Conservation (phyloP, 2,113 vertebrate genomes). For the Nyctereutes procyonoides region DNA sequence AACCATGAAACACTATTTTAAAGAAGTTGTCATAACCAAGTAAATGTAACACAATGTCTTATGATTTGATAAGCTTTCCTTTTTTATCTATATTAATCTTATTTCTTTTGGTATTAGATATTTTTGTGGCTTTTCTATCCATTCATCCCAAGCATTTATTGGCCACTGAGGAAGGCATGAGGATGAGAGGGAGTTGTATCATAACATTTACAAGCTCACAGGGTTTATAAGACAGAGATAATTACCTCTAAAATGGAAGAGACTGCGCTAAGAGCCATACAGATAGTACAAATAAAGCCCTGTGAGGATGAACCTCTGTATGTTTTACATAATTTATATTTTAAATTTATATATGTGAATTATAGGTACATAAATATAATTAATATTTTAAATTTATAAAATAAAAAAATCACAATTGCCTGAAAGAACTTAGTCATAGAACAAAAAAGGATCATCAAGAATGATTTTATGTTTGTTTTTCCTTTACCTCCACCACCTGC, state of each 20-base stretch:
- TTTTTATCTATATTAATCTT: background rate
- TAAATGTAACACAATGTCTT: background rate
- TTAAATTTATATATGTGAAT: background rate
- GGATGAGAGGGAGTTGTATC: background rate
- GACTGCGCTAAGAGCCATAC: background rate
- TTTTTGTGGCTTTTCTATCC: background rate
- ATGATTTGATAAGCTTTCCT: background rate
- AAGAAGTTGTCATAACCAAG: background rate
- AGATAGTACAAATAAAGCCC: background rate
- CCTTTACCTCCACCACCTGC: slow-evolving; percentile 93
- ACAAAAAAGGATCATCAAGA: background rate
- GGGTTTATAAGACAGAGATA: background rate
- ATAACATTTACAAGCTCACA: background rate
- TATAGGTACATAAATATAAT: background rate
- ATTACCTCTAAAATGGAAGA: background rate
- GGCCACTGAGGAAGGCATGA: background rate
- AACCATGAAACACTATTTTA: background rate
- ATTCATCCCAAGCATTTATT: background rate
- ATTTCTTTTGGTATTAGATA: background rate
- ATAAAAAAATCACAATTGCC: background rate
- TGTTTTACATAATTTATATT: background rate
- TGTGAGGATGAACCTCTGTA: background rate
- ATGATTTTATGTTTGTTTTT: background rate
- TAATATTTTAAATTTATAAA: slow-evolving; percentile 24
- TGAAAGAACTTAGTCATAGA: background rate